Percentiles rank a stretch among this genome's conserved stretches.
phyloP scores from a whole-genome alignment of 2,113 vertebrate genomes.

The Eptesicus fuscus region DNA sequence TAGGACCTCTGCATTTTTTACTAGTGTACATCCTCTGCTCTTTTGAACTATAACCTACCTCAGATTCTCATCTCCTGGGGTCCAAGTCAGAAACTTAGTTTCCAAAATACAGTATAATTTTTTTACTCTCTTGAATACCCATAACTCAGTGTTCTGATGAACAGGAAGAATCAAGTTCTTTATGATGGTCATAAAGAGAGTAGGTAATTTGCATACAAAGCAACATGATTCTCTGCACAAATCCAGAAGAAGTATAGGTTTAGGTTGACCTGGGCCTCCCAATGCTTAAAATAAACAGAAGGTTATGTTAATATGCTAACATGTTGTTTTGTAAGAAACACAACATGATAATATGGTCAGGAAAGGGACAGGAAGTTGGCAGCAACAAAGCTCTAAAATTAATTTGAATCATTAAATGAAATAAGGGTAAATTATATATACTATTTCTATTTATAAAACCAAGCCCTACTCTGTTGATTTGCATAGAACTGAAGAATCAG shows the following conservation, averaged over 20 bases:
- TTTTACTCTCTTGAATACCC: not conserved
- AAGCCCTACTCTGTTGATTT: not conserved
- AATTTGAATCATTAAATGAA: not conserved
- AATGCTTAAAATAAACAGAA: not conserved
- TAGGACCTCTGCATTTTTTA: not conserved
- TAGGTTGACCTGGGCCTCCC: rapidly evolving
- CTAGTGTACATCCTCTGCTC: not conserved
- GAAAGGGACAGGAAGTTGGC: not conserved
- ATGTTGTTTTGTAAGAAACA: not conserved
- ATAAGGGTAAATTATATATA: not conserved
- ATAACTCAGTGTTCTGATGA: not conserved
- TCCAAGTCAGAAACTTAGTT: not conserved
- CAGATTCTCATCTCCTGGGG: not conserved
- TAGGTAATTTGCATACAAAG: not conserved
- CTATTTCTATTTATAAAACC: not conserved
- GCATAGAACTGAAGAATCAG: not conserved
- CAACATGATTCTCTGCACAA: not conserved
- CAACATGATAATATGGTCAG: not conserved
- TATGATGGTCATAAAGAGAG: not conserved
- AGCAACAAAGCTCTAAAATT: not conserved
- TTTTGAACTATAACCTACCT: not conserved
- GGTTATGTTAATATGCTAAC: not conserved
- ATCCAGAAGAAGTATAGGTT: not conserved
- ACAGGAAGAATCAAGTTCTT: not conserved
- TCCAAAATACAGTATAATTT: not conserved